Evolutionary conservation across 2,888 invertebrate genomes (phyloP), one percentile per base, ranked within the genome.

Genomic region (Agrochola litura): DNA sequence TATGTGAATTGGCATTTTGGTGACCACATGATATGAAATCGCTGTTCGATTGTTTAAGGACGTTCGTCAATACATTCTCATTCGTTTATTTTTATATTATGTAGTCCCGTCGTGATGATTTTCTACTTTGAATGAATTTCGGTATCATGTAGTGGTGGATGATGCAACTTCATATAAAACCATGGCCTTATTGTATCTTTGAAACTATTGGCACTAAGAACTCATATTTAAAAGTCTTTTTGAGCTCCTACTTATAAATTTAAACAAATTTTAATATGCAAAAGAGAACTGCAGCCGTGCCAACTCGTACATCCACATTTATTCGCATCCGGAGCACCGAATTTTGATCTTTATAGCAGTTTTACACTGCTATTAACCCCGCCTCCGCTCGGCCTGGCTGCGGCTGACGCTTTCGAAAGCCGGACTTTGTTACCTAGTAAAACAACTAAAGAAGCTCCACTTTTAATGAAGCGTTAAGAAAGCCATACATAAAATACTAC

Each of bases 321-420:
- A 76, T 81, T 76, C 64, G 74, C 63, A 82, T 79, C 85, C 79
- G 81, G 86, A 63, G 79, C 85, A 82, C 65, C 63, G 79, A 87
- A 86, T 85, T 88, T 86, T 81, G 84, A 84, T 86, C 77, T 88
- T 80, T 73, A 77, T 63, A 82, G 65, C 69, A 37, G 63, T 79
- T 77, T 85, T 78, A 80, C 71, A 81, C 43, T 41, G 73, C 64
- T 67, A 73, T 85, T 81, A 83, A 73, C 52, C 56, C 10, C n/a
- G 43, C 19, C 6, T 1, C 10, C 68, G 12, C 65, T 10, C 41
- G 6, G 37, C n/a, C 54, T 25, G 16, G 54, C 43, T 52, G 22
- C 37, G 66, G 19, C 67, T 52, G 30, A n/a, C 6, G 69, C 37
- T 49, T 30, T 14, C 37, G 10, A 67, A 58, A 67, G n/a, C 63